Evolutionary conservation across 2,113 vertebrate species (phyloP), one percentile per base, ranked within the genome.

Genomic region (Carassius gibelio): DNA sequence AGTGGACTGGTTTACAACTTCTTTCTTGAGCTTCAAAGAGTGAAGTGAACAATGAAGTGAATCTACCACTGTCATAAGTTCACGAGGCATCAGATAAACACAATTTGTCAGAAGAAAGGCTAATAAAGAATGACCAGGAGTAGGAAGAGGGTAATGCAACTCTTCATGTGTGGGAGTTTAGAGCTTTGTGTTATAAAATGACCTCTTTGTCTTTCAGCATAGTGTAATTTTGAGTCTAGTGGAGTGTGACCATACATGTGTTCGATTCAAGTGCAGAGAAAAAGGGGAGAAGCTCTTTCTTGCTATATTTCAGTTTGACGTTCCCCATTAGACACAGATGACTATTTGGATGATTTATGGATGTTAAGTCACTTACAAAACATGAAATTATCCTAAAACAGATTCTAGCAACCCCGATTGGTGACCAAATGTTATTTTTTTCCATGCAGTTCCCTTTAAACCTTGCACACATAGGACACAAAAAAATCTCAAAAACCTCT

Each of bases 121-220:
- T 87, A 90, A 92, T 93, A 91, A 92, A 90, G 84, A 92, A 85
- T 91, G 93, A 88, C 48, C 77, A 85, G 87, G 85, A 89, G 81
- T 81, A 75, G 89, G 61, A 69, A 75, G 77, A 86, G 86, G 76
- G 88, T 91, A 88, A 83, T 93, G 87, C 92, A 93, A 91, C 90
- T 88, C 84, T 14, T 88, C 86, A 92, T 93, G 90, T 93, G 93
- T 88, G 62, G 71, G 81, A 76, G 69, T 92, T 94, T 91, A 92
- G 74, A 83, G 86, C 89, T 92, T 88, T 89, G 84, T 88, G 87
- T 88, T 83, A 75, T 89, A 87, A 92, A 89, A 68, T 86, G 85
- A 89, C 86, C 87, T 83, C 81, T 74, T 88, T 48, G 42, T 84
- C 36, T 81, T 87, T 86, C 66, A 85, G 48, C 68, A 79, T 59